Evolutionary conservation across 1,140 invertebrate genomes (phyloP).

Genomic region (Pemphigus obesinymphae): DNA sequence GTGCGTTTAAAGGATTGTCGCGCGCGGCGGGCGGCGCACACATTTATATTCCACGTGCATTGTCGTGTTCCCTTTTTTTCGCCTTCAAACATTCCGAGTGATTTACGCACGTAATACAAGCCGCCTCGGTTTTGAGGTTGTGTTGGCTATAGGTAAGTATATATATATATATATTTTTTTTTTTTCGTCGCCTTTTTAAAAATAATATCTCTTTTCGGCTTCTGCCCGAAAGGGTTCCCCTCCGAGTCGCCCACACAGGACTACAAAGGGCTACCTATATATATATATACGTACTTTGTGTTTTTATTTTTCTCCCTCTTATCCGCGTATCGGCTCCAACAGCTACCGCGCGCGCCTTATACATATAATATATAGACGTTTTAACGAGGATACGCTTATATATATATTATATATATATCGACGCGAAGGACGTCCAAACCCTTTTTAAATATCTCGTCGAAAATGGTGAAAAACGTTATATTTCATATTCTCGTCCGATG

Average conservation of each 20-base stretch:
- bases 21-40: slow-evolving; percentile 27
- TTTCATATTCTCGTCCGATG: background rate
- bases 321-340: background rate
- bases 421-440: background rate
- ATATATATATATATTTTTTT: background rate
- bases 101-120: slow-evolving; percentile 36
- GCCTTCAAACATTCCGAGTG: slow-evolving; percentile 25
- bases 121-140: slow-evolving; percentile 29
- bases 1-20: slow-evolving; percentile 39
- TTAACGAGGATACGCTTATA: slow-evolving; percentile 23
- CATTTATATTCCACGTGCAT: slow-evolving; percentile 38
- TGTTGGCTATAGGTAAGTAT: background rate
- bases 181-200: slow-evolving; percentile 37
- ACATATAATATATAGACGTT: no score
- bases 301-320: background rate
- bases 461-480: background rate
- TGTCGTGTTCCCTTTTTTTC: slow-evolving; percentile 35
- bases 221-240: slow-evolving; percentile 32
- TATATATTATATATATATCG: no score
- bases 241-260: background rate
- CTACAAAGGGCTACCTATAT: slow-evolving; percentile 21
- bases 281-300: background rate
- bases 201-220: slow-evolving; percentile 35
- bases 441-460: slow-evolving; percentile 21
- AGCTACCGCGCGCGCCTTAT: background rate